Percentiles rank a stretch among this genome's conserved stretches.
Conservation (phyloP, 2,113 vertebrate species). For the Notechis scutatus region DNA sequence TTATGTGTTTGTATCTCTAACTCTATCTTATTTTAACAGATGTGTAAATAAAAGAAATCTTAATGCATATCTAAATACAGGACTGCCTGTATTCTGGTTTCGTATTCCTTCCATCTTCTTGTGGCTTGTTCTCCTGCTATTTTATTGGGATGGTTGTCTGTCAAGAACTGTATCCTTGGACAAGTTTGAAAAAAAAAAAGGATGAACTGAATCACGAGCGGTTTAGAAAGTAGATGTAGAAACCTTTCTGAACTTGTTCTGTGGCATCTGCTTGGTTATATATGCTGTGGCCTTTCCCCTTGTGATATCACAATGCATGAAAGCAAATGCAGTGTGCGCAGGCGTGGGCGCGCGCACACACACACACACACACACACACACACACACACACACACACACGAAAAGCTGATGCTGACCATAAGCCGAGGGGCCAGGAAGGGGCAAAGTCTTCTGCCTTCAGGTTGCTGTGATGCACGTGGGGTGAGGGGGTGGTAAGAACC, state of each 20-base stretch:
- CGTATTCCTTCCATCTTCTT: background rate
- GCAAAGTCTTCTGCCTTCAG: constrained; percentile 40
- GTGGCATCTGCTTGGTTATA: constrained; percentile 41
- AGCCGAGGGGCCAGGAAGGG: constrained; percentile 13
- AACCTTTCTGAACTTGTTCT: constrained; percentile 28
- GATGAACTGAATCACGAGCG: constrained; percentile 1
- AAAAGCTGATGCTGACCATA: constrained; percentile 32
- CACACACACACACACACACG: background rate
- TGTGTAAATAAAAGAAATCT: constrained; percentile 25
- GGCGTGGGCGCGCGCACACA: background rate
- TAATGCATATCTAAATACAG: background rate
- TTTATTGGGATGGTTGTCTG: background rate
- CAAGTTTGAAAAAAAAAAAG: background rate
- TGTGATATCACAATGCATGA: constrained; percentile 20
- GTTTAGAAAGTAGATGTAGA: background rate
- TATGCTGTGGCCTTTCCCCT: background rate
- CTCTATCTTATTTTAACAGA: background rate
- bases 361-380: background rate
- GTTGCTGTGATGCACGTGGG: constrained; percentile 18
- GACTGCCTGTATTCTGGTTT: constrained; percentile 3
- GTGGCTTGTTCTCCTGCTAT: background rate
- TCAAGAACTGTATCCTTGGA: constrained; percentile 15
- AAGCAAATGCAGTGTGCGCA: background rate
- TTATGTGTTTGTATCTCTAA: background rate
- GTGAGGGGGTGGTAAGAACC: background rate